phyloP scores from a whole-genome alignment of 1,140 invertebrate species.

The Drosophila pachea region DNA sequence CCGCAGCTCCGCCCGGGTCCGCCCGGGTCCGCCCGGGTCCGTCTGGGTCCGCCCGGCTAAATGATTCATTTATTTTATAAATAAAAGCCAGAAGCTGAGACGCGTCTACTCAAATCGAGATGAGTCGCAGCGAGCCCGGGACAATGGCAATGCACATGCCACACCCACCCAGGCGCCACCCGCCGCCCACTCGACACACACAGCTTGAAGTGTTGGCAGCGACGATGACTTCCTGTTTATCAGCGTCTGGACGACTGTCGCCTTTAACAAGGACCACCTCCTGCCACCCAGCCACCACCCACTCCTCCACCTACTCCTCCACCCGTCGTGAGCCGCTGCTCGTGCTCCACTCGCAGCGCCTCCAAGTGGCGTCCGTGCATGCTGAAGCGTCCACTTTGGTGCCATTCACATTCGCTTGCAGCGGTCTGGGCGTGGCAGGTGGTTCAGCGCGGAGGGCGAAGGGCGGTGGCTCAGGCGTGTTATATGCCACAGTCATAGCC shows the following conservation, averaged over 20 bases:
- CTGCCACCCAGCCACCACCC: neutral
- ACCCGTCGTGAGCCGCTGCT: too few species aligned
- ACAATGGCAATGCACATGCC: conserved; percentile 35
- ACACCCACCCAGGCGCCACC: conserved; percentile 4
- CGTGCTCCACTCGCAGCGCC: neutral
- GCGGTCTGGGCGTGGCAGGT: neutral
- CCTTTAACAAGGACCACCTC: neutral
- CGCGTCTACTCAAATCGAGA: conserved; percentile 10
- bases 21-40: conserved; percentile 11
- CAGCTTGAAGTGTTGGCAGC: conserved; percentile 67
- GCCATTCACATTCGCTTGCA: conserved; percentile 59
- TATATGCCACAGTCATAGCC: too few species aligned
- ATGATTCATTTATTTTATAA: conserved; percentile 76
- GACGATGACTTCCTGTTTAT: conserved; percentile 74
- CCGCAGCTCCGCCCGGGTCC: neutral
- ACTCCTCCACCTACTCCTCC: too few species aligned
- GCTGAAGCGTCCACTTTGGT: conserved; percentile 73
- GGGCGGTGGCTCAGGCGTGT: neutral
- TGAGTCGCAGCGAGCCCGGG: conserved; percentile 29
- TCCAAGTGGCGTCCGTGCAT: conserved; percentile 72
- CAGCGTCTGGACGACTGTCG: conserved; percentile 58
- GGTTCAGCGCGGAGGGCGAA: too few species aligned
- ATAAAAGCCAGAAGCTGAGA: conserved; percentile 55
- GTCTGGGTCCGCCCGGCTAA: conserved; percentile 49
- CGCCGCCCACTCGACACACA: conserved; percentile 62